Base-by-base conservation (phyloP, 2,888 invertebrate genomes). In the Nemotelus pantherinus region DNA sequence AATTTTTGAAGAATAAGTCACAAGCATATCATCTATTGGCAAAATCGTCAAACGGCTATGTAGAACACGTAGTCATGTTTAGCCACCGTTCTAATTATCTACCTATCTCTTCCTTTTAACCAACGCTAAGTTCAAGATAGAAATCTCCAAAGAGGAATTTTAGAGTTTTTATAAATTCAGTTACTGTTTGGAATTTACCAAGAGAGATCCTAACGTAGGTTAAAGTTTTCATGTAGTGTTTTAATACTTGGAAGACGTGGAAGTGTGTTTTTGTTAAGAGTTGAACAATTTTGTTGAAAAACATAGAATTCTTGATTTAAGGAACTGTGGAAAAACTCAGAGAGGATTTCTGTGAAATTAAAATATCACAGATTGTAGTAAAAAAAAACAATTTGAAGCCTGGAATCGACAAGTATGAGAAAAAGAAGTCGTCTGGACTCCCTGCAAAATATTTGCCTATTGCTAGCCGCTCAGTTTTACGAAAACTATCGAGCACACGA, bases 71-170 rank as follows among this genome's bases (percentile, higher is more conserved):
- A 25, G 25, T 25, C 25, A 1, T 1, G 25, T 25, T 25, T 25
- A 25, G 25, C 1, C 25, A 25, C 25, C 25, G 1, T 25, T 25
- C 25, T 25, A 1, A 25, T 25, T 25, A 25, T 25, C 25, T 25
- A 25, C 25, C 25, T 25, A 25, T 1, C 25, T 25, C 25, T 25
- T 25, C 1, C 25, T 25, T n/a, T 25, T 25, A 25, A 1, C 25
- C 53, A 6, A 53, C 53, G 53, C 53, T 53, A 53, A 10, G 60
- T 6, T 10, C 53, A 53, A 53, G 53, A 10, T 53, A 53, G 1
- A 53, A 53, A 41, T 67, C 55, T 53, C 63, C 39, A 41, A 77
- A 39, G 72, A 78, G 76, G 25, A 25, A 25, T 79, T 76, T 76
- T 77, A 68, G 43, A 41, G 25, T 50, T 74, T 60, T 50, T 75